Evolutionary conservation across 2,888 invertebrate species (phyloP), one percentile per base, ranked within the genome.

Genomic region (Heliconius cydno): DNA sequence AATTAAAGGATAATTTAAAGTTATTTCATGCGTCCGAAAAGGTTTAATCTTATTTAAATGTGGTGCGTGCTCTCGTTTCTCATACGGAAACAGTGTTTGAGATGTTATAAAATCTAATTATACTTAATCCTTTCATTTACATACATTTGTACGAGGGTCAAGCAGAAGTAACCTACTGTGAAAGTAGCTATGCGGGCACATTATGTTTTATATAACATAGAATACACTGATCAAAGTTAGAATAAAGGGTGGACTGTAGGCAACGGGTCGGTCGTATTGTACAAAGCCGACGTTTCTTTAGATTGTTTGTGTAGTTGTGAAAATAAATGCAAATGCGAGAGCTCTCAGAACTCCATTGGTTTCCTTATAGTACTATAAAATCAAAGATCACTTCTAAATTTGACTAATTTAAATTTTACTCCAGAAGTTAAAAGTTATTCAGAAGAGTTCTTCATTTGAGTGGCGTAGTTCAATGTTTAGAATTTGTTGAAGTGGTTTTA

Each of bases 381-480:
- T 75, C 75, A 75, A 65, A 28, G 65, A 66, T 46, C 46, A 28
- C 65, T 46, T 66, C 60, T 75, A 66, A 65, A 66, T 75, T 75
- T 75, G 28, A 28, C 65, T 75, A 75, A 75, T 75, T 75, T 75
- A 22, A 66, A 75, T 66, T 66, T 66, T 66, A 66, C 73, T 73
- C 34, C 30, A 30, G 3, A 73, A 73, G 34, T 57, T 12, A n/a
- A 60, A 73, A 73, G 73, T 73, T 73, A 57, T 73, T 73, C 41
- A 15, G n/a, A 52, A 73, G 22, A 52, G 30, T 34, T 60, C 34
- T 73, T 28, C 52, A 67, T 75, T 83, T 84, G 78, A 85, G 76
- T 60, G 25, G 67, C 1, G 70, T 52, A 30, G 41, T 76, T 67
- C 46, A 67, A 67, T 52, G 57, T 52, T 67, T 52, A 41, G 38